Evolutionary conservation across 2,888 invertebrate genomes (phyloP), one percentile per base, ranked within the genome.

Genomic region (Chymomyza procnemis): DNA sequence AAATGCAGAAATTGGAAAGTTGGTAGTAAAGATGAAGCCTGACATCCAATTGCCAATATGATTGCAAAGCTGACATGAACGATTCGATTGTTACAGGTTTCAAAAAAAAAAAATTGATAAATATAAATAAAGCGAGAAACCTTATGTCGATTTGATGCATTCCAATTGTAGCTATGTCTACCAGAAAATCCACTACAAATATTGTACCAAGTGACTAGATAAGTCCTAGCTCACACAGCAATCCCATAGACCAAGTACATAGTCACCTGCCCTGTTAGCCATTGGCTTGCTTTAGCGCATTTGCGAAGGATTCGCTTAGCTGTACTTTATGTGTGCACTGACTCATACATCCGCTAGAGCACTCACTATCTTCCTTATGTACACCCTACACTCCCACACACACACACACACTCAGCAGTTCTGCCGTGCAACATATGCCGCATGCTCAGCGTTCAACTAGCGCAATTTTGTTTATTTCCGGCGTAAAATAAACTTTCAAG

Each of bases 401-500:
- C 52, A 4, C 52, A 58, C 30, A 26, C 64, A 18, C 60, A 63
- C 55, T n/a, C 47, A 48, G 60, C 30, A 61, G 8, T 3, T 16
- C n/a, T 56, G 30, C 21, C 56, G 48, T 47, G 67, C 71, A 77
- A 66, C 77, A 73, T 55, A 71, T 70, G 66, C 41, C 50, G 50
- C 61, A 68, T 61, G 67, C 74, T 63, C 30, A 14, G 55, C 34
- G 69, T 52, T 67, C 64, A 66, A 63, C 70, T 68, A 79, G 79
- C 72, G 79, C 83, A 83, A 84, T 85, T 85, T 84, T 85, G 78
- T 85, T 85, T 83, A 84, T 84, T 84, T 84, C 85, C 85, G 83
- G 83, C 75, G 79, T 67, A 85, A 84, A 84, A 84, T 85, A 83
- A 84, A 84, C 85, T 83, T 80, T 83, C 79, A 83, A 85, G 84